Conservation (phyloP, 2,113 vertebrate species). For the Prionailurus bengalensis region DNA sequence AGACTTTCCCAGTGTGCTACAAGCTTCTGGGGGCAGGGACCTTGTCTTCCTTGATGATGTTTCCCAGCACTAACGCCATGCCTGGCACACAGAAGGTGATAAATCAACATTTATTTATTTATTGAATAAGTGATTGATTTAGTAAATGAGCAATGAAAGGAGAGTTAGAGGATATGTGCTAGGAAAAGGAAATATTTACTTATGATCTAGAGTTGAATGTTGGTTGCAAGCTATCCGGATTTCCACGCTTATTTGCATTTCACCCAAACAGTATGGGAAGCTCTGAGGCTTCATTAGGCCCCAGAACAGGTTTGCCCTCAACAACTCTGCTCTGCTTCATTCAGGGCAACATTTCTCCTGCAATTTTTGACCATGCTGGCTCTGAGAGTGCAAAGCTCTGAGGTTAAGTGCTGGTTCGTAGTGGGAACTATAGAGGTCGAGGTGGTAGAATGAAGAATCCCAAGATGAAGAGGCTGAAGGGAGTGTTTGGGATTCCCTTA, state of each 20-base stretch:
- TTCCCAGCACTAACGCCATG: background rate
- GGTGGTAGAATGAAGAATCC: background rate
- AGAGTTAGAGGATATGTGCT: background rate
- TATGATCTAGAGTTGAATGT: background rate
- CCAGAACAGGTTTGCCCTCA: background rate
- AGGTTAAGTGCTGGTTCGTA: background rate
- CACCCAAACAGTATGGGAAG: background rate
- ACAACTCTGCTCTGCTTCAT: background rate
- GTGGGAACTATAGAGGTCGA: background rate
- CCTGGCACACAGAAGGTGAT: background rate
- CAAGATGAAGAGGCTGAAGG: background rate
- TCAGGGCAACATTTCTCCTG: background rate
- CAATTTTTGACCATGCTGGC: background rate
- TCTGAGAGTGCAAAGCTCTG: background rate
- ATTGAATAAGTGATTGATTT: constrained; percentile 13
- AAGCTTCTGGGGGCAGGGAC: background rate
- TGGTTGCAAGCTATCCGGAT: background rate
- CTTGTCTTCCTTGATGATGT: background rate
- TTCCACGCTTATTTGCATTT: constrained; percentile 1
- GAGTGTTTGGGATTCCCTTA: background rate
- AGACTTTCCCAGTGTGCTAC: background rate
- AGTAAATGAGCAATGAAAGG: background rate
- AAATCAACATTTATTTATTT: background rate
- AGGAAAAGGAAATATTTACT: constrained; percentile 40
- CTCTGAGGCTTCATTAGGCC: background rate